A percentile compares a stretch with the other conserved stretches of the same genome.
Evolutionary conservation across 2,113 vertebrate species (phyloP).

Genomic region (Salvelinus namaycush): DNA sequence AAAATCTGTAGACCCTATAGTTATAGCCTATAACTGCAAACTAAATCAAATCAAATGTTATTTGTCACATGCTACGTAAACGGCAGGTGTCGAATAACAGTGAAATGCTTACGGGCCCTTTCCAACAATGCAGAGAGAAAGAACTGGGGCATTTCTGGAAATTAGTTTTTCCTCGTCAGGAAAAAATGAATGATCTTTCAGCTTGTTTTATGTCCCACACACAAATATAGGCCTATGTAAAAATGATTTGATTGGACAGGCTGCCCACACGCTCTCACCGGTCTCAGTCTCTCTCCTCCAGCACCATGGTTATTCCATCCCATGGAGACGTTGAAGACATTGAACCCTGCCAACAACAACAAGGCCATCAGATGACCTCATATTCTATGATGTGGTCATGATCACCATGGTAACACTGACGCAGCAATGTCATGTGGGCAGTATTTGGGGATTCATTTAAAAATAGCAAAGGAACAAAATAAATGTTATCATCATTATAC

Average conservation of each 20-base stretch:
- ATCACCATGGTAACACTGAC: slow-evolving; percentile 11
- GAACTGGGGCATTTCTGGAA: neutral
- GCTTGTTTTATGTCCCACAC: too few species aligned
- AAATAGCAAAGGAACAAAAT: slow-evolving; percentile 35
- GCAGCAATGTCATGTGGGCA: neutral
- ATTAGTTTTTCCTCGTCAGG: neutral
- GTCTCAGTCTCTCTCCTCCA: slow-evolving; percentile 41
- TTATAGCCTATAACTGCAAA: too few species aligned
- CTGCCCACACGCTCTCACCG: slow-evolving; percentile 52
- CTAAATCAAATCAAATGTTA: too few species aligned
- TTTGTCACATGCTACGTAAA: too few species aligned
- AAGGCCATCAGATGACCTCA: slow-evolving; percentile 8
- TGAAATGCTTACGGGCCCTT: too few species aligned
- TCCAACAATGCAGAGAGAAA: too few species aligned
- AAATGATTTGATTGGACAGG: neutral
- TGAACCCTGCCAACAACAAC: slow-evolving; percentile 64
- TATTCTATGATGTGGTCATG: neutral
- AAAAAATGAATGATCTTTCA: neutral
- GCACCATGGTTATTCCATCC: slow-evolving; percentile 52
- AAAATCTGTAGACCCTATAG: too few species aligned
- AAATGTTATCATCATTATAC: neutral
- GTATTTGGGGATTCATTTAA: neutral
- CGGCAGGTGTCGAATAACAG: too few species aligned
- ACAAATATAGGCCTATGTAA: too few species aligned
- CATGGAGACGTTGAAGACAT: slow-evolving; percentile 79